Percentiles rank a stretch among this genome's conserved stretches.
These are phyloP conservation scores for Numenius arquata DNA, from an alignment of 2,113 vertebrate species.

Conservation along the genomic window DNA sequence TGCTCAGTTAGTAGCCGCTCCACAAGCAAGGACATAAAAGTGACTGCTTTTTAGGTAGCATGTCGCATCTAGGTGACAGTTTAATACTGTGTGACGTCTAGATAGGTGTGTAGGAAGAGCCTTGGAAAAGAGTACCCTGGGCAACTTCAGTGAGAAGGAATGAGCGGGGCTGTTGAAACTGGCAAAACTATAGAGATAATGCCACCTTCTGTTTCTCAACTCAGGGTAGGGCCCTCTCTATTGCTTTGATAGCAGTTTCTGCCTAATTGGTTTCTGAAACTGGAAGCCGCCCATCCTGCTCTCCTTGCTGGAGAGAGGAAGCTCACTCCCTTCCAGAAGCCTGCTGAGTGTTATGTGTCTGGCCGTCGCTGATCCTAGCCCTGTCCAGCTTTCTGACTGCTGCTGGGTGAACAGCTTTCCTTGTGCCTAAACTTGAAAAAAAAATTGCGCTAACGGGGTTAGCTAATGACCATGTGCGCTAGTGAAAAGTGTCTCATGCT, in stretches of 20 bases:
- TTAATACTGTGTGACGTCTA: neutral
- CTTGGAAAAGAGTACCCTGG: neutral
- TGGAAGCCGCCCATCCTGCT: slow-evolving; percentile 57
- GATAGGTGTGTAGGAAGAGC: neutral
- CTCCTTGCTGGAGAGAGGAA: slow-evolving; percentile 44
- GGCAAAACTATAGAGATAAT: neutral
- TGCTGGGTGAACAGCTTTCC: neutral
- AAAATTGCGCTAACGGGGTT: neutral
- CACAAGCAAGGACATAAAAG: neutral
- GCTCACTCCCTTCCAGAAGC: slow-evolving; percentile 44
- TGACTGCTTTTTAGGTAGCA: neutral
- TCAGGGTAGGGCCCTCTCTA: slow-evolving; percentile 47
- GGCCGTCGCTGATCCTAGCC: neutral
- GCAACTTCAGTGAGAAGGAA: neutral
- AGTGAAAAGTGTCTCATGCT: neutral
- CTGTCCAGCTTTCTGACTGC: slow-evolving; percentile 35
- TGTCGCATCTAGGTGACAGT: neutral
- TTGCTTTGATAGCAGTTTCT: slow-evolving; percentile 66
- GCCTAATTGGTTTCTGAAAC: slow-evolving; percentile 56
- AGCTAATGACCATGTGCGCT: neutral
- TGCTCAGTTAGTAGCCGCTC: neutral
- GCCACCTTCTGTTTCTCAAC: slow-evolving; percentile 47
- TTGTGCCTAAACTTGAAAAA: neutral
- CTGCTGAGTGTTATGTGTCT: neutral
- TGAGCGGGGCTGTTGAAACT: neutral